Conservation (phyloP, 2,888 invertebrate species). For the Conops quadrifasciatus region DNA sequence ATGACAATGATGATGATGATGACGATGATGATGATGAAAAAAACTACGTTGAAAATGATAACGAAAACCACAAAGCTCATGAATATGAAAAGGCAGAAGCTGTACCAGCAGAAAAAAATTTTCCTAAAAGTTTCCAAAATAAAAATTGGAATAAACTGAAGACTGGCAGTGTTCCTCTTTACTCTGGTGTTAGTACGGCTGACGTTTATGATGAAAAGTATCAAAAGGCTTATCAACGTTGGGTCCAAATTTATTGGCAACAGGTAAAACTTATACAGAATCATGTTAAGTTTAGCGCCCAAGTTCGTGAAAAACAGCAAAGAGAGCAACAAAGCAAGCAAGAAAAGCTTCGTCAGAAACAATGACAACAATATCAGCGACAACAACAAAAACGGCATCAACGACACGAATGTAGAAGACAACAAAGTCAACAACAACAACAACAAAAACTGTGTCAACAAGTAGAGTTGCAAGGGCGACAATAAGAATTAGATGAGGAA, state of each 20-base stretch:
- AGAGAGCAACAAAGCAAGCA: background rate
- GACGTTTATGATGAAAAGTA: constrained; percentile 38
- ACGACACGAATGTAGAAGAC: background rate
- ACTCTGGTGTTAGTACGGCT: background rate
- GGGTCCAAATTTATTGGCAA: constrained; percentile 53
- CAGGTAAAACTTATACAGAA: constrained; percentile 52
- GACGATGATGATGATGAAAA: constrained; percentile 30
- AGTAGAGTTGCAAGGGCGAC: background rate
- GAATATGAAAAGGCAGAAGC: background rate
- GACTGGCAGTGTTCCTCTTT: no score
- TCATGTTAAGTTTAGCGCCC: constrained; percentile 48
- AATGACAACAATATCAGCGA: background rate
- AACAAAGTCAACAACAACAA: background rate
- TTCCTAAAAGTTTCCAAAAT: background rate
- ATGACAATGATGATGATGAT: constrained; percentile 33
- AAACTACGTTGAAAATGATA: constrained; percentile 22
- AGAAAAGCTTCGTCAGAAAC: background rate
- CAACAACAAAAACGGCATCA: background rate
- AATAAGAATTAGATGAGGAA: background rate
- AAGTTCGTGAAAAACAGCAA: constrained; percentile 40
- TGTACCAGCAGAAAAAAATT: background rate
- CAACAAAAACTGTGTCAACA: background rate
- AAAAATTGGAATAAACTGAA: no score
- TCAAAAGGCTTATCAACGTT: constrained; percentile 47
- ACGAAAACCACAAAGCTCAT: constrained; percentile 5